Evolutionary conservation across 2,888 invertebrate species (phyloP).

Genomic region (Pocota personata): DNA sequence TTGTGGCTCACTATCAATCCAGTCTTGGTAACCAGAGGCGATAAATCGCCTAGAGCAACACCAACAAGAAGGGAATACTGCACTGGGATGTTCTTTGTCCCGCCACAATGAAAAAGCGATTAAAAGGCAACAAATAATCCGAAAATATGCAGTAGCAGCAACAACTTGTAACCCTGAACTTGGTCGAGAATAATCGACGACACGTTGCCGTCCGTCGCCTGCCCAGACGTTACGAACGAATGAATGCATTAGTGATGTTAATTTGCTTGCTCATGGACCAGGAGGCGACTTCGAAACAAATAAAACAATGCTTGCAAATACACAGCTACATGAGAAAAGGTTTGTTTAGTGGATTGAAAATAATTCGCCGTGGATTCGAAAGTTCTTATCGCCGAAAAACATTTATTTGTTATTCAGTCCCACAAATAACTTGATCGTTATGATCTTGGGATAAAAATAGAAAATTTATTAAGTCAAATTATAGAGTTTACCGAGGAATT

Average conservation of each 20-base stretch:
- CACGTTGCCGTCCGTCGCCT: neutral
- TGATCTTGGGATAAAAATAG: neutral
- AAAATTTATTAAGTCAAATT: neutral
- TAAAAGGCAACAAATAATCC: slow-evolving; percentile 31
- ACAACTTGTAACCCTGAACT: slow-evolving; percentile 58
- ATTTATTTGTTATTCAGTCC: neutral
- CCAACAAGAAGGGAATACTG: neutral
- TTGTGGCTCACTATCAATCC: slow-evolving; percentile 34
- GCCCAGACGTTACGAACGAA: neutral
- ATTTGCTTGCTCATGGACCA: slow-evolving; percentile 15
- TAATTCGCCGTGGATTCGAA: neutral
- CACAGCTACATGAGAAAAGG: neutral
- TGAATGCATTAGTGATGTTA: neutral
- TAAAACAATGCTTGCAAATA: neutral
- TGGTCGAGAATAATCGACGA: slow-evolving; percentile 50
- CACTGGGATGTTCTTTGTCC: slow-evolving; percentile 43
- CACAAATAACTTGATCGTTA: slow-evolving; percentile 10
- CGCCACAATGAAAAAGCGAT: slow-evolving; percentile 36
- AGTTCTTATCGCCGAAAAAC: slow-evolving; percentile 15
- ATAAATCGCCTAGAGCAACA: slow-evolving; percentile 20
- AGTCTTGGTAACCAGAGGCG: slow-evolving; percentile 27
- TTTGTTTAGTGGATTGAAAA: neutral
- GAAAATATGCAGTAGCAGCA: slow-evolving; percentile 3
- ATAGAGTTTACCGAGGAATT: slow-evolving; percentile 11
- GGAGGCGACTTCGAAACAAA: neutral